phyloP scores from a whole-genome alignment of 2,797 vertebrate genomes.

The Cyprinella venusta region DNA sequence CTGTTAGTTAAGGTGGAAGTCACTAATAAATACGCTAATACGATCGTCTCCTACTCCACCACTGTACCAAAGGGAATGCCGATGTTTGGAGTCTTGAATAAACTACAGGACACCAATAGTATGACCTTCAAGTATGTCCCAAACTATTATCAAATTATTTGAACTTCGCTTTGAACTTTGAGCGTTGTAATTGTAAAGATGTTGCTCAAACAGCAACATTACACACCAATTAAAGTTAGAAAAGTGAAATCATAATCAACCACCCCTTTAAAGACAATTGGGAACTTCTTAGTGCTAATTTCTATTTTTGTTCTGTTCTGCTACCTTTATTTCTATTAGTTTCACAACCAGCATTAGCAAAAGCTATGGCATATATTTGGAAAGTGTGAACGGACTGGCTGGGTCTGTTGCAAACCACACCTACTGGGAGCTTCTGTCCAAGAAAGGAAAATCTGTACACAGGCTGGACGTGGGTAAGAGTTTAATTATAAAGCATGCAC shows the following conservation, averaged over 20 bases:
- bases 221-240: too few species aligned
- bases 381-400: constrained; percentile 74
- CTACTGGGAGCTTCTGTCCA: constrained; percentile 75
- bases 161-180: too few species aligned
- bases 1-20: constrained; percentile 67
- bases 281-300: not conserved
- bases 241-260: too few species aligned
- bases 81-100: constrained; percentile 70
- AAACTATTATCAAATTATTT: not conserved
- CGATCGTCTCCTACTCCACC: constrained; percentile 55
- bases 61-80: constrained; percentile 64
- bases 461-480: constrained; percentile 69
- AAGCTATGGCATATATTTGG: constrained; percentile 67
- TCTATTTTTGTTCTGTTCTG: not conserved
- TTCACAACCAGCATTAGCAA: constrained; percentile 54
- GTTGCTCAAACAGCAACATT: too few species aligned
- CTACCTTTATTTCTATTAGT: constrained; percentile 4
- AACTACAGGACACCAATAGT: constrained; percentile 62
- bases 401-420: constrained; percentile 57
- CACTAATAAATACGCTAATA: constrained; percentile 60
- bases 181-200: too few species aligned
- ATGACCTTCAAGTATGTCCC: constrained; percentile 60
- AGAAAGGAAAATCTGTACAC: constrained; percentile 55
- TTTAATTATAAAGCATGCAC: not conserved
- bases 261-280: not conserved